Evolutionary conservation across 1,140 invertebrate species (phyloP).

Genomic region (Anadara kagoshimensis): DNA sequence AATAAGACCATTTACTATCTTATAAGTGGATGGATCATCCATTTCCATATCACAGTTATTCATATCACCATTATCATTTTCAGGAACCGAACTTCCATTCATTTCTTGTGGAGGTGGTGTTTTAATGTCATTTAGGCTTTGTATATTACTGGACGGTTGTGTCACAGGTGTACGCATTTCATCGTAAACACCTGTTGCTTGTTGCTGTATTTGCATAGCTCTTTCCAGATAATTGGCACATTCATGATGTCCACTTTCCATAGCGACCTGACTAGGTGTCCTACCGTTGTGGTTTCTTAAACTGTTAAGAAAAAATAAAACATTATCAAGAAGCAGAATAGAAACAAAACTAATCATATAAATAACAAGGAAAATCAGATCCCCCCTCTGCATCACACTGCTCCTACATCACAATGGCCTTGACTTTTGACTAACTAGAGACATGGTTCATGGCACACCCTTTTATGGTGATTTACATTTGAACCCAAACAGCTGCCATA

Average conservation of each 20-base stretch:
- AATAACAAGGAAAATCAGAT: background rate
- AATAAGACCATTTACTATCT: no score
- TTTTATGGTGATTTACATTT: no score
- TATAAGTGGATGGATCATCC: no score
- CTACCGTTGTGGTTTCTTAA: constrained; percentile 52
- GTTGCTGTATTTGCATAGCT: constrained; percentile 45
- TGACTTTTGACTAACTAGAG: no score
- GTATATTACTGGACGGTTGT: constrained; percentile 17
- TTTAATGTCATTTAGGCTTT: no score
- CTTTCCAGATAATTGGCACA: constrained; percentile 58
- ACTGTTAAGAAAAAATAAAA: constrained; percentile 35
- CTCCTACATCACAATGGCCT: background rate
- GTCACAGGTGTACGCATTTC: constrained; percentile 6
- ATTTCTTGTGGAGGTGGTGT: no score
- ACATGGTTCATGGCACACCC: no score
- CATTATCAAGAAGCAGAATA: background rate
- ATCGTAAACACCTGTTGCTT: constrained; percentile 13
- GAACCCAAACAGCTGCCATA: no score
- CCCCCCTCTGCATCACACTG: background rate
- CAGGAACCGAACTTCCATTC: no score
- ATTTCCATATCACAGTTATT: no score
- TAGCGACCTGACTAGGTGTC: constrained; percentile 51
- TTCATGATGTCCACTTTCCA: constrained; percentile 46
- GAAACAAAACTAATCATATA: no score
- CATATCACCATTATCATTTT: no score